Evolutionary conservation across 2,113 vertebrate genomes (phyloP).

Genomic region (Rhinichthys klamathensis): DNA sequence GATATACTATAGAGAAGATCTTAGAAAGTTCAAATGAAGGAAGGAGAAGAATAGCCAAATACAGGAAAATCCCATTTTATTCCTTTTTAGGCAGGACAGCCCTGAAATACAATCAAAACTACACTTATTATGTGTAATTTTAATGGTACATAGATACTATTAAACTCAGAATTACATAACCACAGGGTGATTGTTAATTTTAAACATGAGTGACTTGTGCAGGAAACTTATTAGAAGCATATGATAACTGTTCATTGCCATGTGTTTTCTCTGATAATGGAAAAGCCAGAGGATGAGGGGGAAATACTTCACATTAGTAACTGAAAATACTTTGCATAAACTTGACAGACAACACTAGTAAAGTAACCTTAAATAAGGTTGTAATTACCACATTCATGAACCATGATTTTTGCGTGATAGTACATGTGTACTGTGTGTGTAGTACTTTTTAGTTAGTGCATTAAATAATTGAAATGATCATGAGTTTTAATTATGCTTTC

Average conservation of each 20-base stretch:
- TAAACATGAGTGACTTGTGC: background rate
- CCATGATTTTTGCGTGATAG: background rate
- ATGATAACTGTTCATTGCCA: slow-evolving; percentile 1
- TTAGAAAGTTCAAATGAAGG: background rate
- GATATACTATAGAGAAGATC: background rate
- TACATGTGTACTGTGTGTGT: background rate
- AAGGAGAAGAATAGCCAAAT: background rate
- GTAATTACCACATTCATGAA: background rate
- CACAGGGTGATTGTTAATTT: background rate
- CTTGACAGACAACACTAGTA: background rate
- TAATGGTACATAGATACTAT: background rate
- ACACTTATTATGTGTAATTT: background rate
- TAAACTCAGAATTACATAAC: background rate
- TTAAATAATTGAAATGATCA: background rate
- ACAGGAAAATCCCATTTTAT: slow-evolving; percentile 21
- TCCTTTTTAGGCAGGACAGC: slow-evolving; percentile 62
- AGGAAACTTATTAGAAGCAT: slow-evolving; percentile 11
- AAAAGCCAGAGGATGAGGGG: background rate
- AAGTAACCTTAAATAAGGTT: background rate
- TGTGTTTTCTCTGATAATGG: slow-evolving; percentile 19
- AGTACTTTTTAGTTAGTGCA: background rate
- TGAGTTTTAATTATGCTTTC: background rate
- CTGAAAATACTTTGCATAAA: background rate
- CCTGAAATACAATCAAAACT: too few relatives aligned
- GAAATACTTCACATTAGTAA: background rate